A percentile compares a stretch with the other conserved stretches of the same genome.
phyloP scores from a whole-genome alignment of 2,888 invertebrate species.

The Amblyteles armatorius region DNA sequence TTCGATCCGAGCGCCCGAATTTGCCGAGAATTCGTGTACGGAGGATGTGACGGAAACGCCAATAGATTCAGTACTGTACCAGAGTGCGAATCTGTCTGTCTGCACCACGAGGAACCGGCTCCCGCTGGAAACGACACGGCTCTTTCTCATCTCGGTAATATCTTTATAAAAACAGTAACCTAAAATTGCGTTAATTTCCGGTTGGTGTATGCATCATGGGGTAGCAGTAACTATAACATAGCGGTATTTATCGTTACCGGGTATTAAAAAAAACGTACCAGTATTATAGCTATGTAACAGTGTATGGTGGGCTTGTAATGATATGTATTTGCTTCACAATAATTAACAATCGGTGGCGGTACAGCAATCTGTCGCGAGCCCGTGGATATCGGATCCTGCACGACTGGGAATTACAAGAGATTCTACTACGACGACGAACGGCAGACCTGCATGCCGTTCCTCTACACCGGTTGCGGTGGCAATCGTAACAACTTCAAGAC shows the following conservation, averaged over 20 bases:
- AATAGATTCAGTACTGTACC: conserved; percentile 92
- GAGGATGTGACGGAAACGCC: conserved; percentile 94
- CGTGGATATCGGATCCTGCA: conserved; percentile 88
- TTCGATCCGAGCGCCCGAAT: conserved; percentile 87
- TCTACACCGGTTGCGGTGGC: conserved; percentile 95
- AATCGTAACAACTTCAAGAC: conserved; percentile 94
- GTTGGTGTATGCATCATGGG: too few species aligned
- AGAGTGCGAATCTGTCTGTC: conserved; percentile 91
- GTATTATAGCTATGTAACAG: background rate
- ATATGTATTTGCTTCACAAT: conserved; percentile 14
- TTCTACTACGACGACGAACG: conserved; percentile 90
- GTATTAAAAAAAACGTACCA: background rate
- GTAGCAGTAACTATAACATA: too few species aligned
- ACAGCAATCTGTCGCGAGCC: conserved; percentile 89
- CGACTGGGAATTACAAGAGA: conserved; percentile 86
- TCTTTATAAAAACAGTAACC: background rate
- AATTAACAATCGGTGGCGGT: conserved; percentile 72
- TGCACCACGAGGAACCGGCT: conserved; percentile 87
- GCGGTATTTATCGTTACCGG: background rate
- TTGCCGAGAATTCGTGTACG: conserved; percentile 91
- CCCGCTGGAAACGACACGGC: conserved; percentile 83
- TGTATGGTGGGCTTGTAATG: background rate
- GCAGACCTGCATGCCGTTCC: conserved; percentile 91
- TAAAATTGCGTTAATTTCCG: too few species aligned
- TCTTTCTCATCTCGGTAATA: conserved; percentile 81